Conservation (phyloP, 92 coral and sea anemone genomes). For the Epizoanthus stellaris region DNA sequence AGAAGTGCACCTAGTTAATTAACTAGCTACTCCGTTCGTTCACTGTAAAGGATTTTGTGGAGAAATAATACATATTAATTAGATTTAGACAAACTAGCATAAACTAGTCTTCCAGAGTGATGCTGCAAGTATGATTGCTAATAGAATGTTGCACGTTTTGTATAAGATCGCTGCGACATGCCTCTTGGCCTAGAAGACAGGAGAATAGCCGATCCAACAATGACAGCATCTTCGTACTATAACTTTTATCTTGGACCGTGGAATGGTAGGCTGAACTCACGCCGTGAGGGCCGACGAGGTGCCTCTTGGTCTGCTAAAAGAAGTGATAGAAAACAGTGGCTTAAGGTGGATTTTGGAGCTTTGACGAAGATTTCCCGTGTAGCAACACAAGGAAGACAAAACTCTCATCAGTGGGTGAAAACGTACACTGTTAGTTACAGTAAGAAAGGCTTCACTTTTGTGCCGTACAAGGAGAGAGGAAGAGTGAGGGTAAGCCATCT, state of each 20-base stretch:
- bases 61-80: too few species aligned
- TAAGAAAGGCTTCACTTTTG: conserved; percentile 65
- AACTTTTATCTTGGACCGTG: conserved; percentile 70
- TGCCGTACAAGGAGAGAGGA: conserved; percentile 59
- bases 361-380: conserved; percentile 61
- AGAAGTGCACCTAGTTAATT: too few species aligned
- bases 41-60: too few species aligned
- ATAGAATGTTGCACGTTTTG: background rate
- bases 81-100: too few species aligned
- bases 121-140: background rate
- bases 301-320: conserved; percentile 88
- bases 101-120: background rate
- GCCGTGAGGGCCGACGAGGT: conserved; percentile 61
- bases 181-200: conserved; percentile 89
- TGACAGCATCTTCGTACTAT: conserved; percentile 79
- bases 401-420: conserved; percentile 79
- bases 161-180: conserved; percentile 81
- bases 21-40: too few species aligned
- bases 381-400: conserved; percentile 86
- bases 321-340: conserved; percentile 69
- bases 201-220: conserved; percentile 62
- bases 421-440: conserved; percentile 74
- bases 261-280: conserved; percentile 74
- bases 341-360: conserved; percentile 86
- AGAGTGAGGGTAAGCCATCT: conserved; percentile 70